phyloP scores from a whole-genome alignment of 1,140 invertebrate species.

The Reticulitermes speratus region DNA sequence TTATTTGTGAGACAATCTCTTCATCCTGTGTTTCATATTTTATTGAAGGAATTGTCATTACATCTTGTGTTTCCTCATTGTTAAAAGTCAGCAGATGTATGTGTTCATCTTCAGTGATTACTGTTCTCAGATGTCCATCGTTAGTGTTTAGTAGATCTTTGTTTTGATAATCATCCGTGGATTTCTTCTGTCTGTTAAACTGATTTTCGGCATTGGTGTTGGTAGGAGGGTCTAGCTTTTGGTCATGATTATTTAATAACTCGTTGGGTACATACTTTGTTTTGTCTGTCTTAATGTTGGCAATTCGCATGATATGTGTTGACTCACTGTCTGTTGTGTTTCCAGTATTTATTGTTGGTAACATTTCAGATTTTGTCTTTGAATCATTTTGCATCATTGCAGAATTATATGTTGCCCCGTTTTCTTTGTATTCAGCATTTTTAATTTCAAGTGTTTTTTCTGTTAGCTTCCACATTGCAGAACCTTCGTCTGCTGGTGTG shows the following conservation, averaged over 20 bases:
- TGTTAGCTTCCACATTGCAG: no score
- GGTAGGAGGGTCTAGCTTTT: background rate
- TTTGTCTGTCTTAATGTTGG: background rate
- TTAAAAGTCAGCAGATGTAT: slow-evolving; percentile 42
- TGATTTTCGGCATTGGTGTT: background rate
- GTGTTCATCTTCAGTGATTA: background rate
- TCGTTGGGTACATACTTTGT: background rate
- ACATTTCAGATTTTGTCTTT: no score
- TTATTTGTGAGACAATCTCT: background rate
- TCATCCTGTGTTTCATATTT: background rate
- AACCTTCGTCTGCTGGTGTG: no score
- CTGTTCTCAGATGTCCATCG: background rate
- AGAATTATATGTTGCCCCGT: no score
- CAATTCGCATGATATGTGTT: background rate
- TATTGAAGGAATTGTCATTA: slow-evolving; percentile 37
- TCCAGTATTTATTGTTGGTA: no score
- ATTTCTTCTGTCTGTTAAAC: background rate
- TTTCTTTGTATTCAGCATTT: no score
- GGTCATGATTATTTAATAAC: background rate
- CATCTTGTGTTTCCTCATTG: slow-evolving; percentile 50
- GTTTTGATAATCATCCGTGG: background rate
- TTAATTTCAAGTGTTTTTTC: no score
- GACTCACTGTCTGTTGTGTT: background rate
- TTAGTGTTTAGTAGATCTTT: background rate
- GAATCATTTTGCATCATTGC: no score